A percentile compares a stretch with the other conserved stretches of the same genome.
Conservation (phyloP, 2,113 vertebrate species). For the Phaetusa simplex region DNA sequence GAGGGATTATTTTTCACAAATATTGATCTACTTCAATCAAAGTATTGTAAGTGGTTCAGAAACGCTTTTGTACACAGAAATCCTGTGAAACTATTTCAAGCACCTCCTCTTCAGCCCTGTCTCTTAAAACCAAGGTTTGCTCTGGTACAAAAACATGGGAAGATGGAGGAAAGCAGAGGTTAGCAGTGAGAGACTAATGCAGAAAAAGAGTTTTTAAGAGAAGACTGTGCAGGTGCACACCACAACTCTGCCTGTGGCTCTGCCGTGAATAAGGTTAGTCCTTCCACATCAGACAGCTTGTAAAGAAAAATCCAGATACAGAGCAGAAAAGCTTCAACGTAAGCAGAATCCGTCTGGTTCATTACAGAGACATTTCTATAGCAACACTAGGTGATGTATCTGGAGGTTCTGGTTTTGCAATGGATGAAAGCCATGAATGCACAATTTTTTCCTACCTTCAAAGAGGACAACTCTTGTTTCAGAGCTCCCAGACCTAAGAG, state of each 20-base stretch:
- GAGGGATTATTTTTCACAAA: background rate
- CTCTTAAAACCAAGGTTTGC: background rate
- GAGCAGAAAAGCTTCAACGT: background rate
- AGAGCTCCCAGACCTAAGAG: background rate
- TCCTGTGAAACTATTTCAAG: background rate
- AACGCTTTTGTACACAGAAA: background rate
- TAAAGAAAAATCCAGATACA: background rate
- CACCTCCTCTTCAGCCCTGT: background rate
- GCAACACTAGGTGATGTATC: background rate
- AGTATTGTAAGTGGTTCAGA: background rate
- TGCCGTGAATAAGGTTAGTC: background rate
- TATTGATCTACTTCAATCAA: background rate
- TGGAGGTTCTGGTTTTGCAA: background rate
- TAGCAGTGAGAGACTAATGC: background rate
- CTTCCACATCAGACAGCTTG: background rate
- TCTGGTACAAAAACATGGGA: background rate
- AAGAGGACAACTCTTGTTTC: background rate
- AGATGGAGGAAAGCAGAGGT: background rate
- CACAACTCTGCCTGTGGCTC: background rate
- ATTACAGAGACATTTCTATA: background rate
- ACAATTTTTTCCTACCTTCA: background rate
- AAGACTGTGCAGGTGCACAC: background rate
- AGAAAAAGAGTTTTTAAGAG: background rate
- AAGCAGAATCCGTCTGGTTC: background rate
- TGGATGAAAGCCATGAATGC: background rate